A percentile compares a stretch with the other conserved stretches of the same genome.
These are phyloP conservation scores for Excalfactoria chinensis DNA, from an alignment of 2,113 vertebrate species.

Conservation along the genomic window DNA sequence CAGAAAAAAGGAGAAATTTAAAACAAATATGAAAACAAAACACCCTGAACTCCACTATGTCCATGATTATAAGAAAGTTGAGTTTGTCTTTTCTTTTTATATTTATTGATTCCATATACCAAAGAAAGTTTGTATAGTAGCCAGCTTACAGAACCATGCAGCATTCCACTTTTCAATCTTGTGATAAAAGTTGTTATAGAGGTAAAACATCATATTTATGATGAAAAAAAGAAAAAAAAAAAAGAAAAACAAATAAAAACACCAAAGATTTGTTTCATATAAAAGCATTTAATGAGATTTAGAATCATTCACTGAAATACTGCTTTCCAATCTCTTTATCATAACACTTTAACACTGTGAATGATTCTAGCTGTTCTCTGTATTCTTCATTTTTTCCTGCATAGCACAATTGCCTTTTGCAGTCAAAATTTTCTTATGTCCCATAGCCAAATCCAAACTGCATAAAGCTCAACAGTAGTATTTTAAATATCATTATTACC, in stretches of 20 bases:
- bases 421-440: slow-evolving; percentile 52
- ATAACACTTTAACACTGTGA: neutral
- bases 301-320: neutral
- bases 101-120: slow-evolving; percentile 42
- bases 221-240: slow-evolving; percentile 1
- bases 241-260: neutral
- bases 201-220: slow-evolving; percentile 4
- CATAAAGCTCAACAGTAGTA: slow-evolving; percentile 22
- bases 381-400: neutral
- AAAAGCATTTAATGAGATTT: neutral
- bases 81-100: neutral
- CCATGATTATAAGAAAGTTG: slow-evolving; percentile 53
- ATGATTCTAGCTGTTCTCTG: slow-evolving; percentile 44
- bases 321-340: slow-evolving; percentile 36
- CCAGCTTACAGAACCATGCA: neutral
- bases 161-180: slow-evolving; percentile 30
- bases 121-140: slow-evolving; percentile 28
- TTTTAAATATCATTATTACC: neutral
- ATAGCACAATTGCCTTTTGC: slow-evolving; percentile 55
- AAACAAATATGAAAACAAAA: neutral
- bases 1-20: neutral
- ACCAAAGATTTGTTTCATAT: neutral
- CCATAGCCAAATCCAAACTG: slow-evolving; percentile 61
- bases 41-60: neutral
- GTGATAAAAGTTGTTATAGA: neutral